A percentile compares a stretch with the other conserved stretches of the same genome.
These are phyloP conservation scores for Bambusicola thoracicus DNA, from an alignment of 2,113 vertebrate genomes.

Conservation along the genomic window DNA sequence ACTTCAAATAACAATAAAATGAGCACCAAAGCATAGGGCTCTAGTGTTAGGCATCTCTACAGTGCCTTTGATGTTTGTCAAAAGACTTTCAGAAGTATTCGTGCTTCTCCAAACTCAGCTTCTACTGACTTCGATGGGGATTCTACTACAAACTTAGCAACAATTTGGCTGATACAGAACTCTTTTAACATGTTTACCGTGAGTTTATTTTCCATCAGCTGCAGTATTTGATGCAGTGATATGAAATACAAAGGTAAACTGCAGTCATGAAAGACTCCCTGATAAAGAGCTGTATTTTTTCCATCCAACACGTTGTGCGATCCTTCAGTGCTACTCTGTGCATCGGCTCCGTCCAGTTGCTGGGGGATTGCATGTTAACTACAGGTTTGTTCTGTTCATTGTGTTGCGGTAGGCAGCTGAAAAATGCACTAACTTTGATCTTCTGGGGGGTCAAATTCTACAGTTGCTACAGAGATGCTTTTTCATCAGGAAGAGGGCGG, in stretches of 20 bases:
- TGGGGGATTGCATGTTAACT: accelerated
- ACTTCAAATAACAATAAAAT: neutral
- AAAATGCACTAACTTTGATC: neutral
- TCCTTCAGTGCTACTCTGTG: neutral
- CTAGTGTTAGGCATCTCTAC: neutral
- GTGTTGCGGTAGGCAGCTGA: neutral
- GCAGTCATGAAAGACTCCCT: neutral
- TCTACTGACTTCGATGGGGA: neutral
- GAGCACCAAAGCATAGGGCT: neutral
- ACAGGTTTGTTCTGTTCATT: neutral
- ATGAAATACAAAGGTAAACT: neutral
- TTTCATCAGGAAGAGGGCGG: neutral
- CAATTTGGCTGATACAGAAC: neutral
- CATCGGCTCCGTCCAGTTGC: neutral
- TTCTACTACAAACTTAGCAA: neutral
- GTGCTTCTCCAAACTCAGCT: neutral
- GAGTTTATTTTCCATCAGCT: neutral
- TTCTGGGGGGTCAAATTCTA: neutral
- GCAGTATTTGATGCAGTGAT: neutral
- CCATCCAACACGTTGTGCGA: neutral
- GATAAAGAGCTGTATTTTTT: neutral
- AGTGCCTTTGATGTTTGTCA: neutral
- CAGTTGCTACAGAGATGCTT: neutral
- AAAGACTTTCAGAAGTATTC: neutral
- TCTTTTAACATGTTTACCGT: neutral